Percentiles rank a stretch among this genome's conserved stretches.
Evolutionary conservation across 2,888 invertebrate species (phyloP).

Genomic region (Scaptomyza reducta): DNA sequence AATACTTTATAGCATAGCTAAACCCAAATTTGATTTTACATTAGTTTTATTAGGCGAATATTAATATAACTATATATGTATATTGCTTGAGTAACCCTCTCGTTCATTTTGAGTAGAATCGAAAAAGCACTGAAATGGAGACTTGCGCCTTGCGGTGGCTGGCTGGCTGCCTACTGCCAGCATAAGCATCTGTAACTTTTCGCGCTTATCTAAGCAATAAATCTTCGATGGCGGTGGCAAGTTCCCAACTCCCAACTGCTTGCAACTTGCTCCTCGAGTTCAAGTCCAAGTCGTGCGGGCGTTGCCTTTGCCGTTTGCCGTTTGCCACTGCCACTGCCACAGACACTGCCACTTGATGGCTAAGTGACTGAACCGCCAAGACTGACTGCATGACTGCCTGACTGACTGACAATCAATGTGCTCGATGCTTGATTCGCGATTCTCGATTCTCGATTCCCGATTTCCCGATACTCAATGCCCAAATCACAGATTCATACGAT

Average conservation of each 20-base stretch:
- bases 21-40: no score
- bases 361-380: slow-evolving; percentile 55
- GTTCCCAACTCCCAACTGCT: slow-evolving; percentile 63
- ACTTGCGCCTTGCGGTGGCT: slow-evolving; percentile 66
- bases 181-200: slow-evolving; percentile 83
- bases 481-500: neutral
- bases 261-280: slow-evolving; percentile 29
- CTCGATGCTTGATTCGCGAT: slow-evolving; percentile 47
- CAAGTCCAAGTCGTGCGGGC: slow-evolving; percentile 74
- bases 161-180: slow-evolving; percentile 65
- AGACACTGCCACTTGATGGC: slow-evolving; percentile 59
- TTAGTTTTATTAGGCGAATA: no score
- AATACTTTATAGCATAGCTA: no score
- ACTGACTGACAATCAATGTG: slow-evolving; percentile 61
- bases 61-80: neutral
- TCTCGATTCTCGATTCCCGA: slow-evolving; percentile 43
- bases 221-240: slow-evolving; percentile 81
- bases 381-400: slow-evolving; percentile 52
- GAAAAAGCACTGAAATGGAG: slow-evolving; percentile 60
- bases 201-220: slow-evolving; percentile 81
- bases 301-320: slow-evolving; percentile 57
- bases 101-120: slow-evolving; percentile 53
- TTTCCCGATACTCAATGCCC: slow-evolving; percentile 43
- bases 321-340: slow-evolving; percentile 26
- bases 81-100: slow-evolving; percentile 38